Base-by-base conservation (phyloP, 2,888 invertebrate species). In the Drosophila siamana region DNA sequence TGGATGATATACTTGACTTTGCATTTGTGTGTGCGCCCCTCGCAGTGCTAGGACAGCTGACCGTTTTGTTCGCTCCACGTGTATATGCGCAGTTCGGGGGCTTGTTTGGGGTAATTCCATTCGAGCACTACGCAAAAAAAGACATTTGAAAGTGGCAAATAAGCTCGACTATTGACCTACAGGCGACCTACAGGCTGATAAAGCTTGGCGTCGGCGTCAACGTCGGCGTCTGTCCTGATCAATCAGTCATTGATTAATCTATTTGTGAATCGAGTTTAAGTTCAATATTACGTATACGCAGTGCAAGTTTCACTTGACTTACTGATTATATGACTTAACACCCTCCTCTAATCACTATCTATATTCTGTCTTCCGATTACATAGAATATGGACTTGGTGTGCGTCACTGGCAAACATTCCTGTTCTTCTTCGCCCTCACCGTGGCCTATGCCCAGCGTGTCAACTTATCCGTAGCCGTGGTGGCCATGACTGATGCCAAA, bases 401-500 rank as follows among this genome's bases (percentile, higher is more conserved):
- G 19, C 93, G 96, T 6, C 95, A 96, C 84, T 87, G 93, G 9
- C 95, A 96, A 89, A 93, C 94, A 1, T 78, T 94, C 1, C 90
- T 95, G 57, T 91, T 95, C 62, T 95, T 95, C 86, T 73, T 94
- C 9, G 94, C 94, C 0, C 92, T 95, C 73, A 91, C 94, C 0
- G 93, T 95, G 16, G 94, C 95, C 43, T 95, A 95, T 86, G 94
- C 94, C 0, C 93, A 95, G 69, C 92, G 96, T 43, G 94, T 95
- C 36, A 95, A 95, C 80, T 93, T 96, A 82, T 95, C 95, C 0
- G 95, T 96, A 16, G 95, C 95, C 0, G 93, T 96, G 48, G 94
- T 96, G 4, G 96, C 96, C 30, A 96, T 96, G 96, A 94, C 95
- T 0, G 94, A 95, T 75, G 86, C 90, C 0, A 8, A 85, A 74